Percentiles rank a stretch among this genome's conserved stretches.
Conservation (phyloP, 1,140 invertebrate species). For the Cydia amplana region DNA sequence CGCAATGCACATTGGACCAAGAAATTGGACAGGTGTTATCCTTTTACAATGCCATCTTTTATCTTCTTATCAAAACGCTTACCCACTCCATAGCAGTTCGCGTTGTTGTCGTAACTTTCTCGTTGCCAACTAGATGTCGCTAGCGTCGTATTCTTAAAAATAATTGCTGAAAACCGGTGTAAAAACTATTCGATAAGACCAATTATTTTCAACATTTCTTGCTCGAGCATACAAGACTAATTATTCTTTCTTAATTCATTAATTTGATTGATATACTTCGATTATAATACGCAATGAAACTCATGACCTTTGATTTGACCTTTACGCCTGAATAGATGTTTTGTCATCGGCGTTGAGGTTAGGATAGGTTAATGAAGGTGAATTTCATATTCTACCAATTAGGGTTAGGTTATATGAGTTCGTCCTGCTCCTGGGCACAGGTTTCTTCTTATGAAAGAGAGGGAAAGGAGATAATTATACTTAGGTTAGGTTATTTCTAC, state of each 20-base stretch:
- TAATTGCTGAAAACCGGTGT: not conserved
- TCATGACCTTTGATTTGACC: not conserved
- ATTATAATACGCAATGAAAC: not conserved
- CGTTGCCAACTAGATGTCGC: not conserved
- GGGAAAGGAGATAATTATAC: not conserved
- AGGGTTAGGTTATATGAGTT: not conserved
- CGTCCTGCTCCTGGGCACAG: not conserved
- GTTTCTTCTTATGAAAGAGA: not conserved
- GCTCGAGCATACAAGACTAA: not conserved
- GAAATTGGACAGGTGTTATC: too few relatives aligned
- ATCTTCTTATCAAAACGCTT: not conserved
- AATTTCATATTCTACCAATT: not conserved
- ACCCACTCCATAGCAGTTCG: not conserved
- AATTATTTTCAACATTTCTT: not conserved
- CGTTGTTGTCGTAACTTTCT: not conserved
- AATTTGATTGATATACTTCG: not conserved
- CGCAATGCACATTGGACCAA: too few relatives aligned
- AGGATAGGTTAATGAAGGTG: not conserved
- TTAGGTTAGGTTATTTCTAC: too few relatives aligned
- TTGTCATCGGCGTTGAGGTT: not conserved
- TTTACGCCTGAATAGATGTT: constrained; percentile 12
- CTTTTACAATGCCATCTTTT: constrained; percentile 2
- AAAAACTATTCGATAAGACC: not conserved
- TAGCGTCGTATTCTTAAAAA: not conserved
- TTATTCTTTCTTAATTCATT: not conserved